Evolutionary conservation across 1,140 invertebrate species (phyloP), one percentile per base, ranked within the genome.

Genomic region (Aphaenogaster rudis): DNA sequence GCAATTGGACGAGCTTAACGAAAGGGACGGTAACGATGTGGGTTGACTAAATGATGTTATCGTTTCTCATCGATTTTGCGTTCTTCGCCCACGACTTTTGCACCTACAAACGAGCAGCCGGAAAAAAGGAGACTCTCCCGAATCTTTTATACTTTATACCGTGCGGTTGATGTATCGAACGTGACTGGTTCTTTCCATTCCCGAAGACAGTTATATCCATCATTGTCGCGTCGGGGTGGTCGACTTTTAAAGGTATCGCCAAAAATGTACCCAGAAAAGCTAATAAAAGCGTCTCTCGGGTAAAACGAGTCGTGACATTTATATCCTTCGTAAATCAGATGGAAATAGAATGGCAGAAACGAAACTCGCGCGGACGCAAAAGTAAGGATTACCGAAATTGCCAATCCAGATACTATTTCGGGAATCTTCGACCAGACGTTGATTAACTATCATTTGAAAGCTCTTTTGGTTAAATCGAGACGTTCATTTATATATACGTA

Each of bases 91-190:
- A 66, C 71, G 7, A 64, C 7, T 66, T 63, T 81, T 9, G 39
- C 59, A 48, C 21, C 5, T 54, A 28, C 0, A 42, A 79, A 79
- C 15, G 36, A 50, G 1, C 21, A 28, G 6, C 5, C 45, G 33
- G 28, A 15, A 82, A 33, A 81, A 71, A 33, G n/a, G 2, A 2
- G 36, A 8, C n/a, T 52, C n/a, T 52, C 28, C n/a, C 9, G 42
- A 63, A 36, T 63, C 79, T 1, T 72, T 61, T 85, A 59, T 50
- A 67, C 36, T 33, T 71, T 33, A 57, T 57, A 57, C 5, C 50
- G 11, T 3, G 17, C 42, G 57, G 15, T 87, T 76, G 61, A 87
- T 67, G 15, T 64, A 85, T 85, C 57, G 79, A 85, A 7, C 64
- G 21, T 82, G 52, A 81, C 52, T 59, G 15, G 77, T 50, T 28